Evolutionary conservation across 2,113 vertebrate genomes (phyloP), one percentile per base, ranked within the genome.

Genomic region (Rhabdornis inornatus): DNA sequence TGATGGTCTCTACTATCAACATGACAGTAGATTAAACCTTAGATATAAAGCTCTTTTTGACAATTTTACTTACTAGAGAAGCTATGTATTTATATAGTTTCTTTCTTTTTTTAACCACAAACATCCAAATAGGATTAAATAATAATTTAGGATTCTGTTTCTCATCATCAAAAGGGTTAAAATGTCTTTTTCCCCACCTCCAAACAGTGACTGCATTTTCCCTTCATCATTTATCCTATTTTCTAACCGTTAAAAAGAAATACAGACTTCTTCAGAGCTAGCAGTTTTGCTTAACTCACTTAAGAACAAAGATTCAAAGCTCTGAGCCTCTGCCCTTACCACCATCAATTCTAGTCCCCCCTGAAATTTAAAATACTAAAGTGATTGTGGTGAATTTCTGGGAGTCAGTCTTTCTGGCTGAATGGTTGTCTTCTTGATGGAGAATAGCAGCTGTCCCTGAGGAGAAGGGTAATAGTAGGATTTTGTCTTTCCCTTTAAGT

Each of bases 311-410:
- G 90, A 96, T 78, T 93, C 92, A 75, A 93, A 66, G 69, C 86
- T 89, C 80, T 79, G 53, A 94, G 92, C 92, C 83, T 92, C 90
- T 96, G 80, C 90, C 91, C 90, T 93, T 85, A 92, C 27, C 37
- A 84, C 69, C 89, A 96, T 94, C 95, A 96, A 93, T 94, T 94
- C 86, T 90, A 89, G 89, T 94, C 85, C 89, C 95, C 94, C 80
- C 90, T 96, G 94, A 96, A 96, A 96, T 96, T 93, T 92, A 96
- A 95, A 94, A 90, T 87, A 84, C 49, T 96, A 39, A 94, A 93
- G 80, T 55, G 92, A 94, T 74, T 88, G 90, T 72, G 83, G 79
- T 82, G 72, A 93, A 84, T 92, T 95, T 96, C 94, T 88, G 50
- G 52, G 70, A 95, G 87, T 96, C 92, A 92, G 9, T 95, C 85